These are phyloP conservation scores for Pseudoatta argentina DNA, from an alignment of 1,140 invertebrate species.

Conservation along the genomic window DNA sequence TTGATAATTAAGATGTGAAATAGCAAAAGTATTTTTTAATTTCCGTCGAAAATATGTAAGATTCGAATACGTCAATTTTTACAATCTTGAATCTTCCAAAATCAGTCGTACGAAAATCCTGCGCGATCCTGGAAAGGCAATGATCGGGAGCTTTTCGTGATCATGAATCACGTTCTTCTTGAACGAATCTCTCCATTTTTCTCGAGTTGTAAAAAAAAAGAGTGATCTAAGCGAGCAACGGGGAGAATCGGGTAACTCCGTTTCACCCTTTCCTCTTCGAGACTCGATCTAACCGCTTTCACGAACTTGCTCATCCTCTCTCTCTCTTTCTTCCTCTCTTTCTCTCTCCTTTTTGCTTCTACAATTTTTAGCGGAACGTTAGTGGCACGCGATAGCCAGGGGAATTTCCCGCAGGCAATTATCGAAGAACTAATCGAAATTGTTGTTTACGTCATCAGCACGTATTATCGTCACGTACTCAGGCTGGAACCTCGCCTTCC, in stretches of 20 bases:
- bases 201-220: constrained; percentile 45
- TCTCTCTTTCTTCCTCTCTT: not conserved
- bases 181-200: constrained; percentile 59
- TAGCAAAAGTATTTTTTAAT: not conserved
- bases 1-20: not conserved
- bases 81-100: not conserved
- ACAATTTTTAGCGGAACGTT: constrained; percentile 55
- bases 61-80: not conserved
- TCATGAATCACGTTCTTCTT: constrained; percentile 49
- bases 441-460: constrained; percentile 45
- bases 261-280: not conserved
- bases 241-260: constrained; percentile 5
- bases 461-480: constrained; percentile 71
- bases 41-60: not conserved
- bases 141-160: constrained; percentile 38
- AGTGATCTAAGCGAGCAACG: constrained; percentile 28
- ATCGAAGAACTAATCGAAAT: constrained; percentile 51
- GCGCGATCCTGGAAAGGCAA: constrained; percentile 1
- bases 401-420: constrained; percentile 44
- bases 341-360: not conserved
- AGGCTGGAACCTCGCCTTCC: constrained; percentile 80
- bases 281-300: not conserved
- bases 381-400: constrained; percentile 30
- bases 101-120: constrained; percentile 29
- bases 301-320: not conserved